These are phyloP conservation scores for Rafetus swinhoei DNA, from an alignment of 2,113 vertebrate genomes.

Conservation along the genomic window DNA sequence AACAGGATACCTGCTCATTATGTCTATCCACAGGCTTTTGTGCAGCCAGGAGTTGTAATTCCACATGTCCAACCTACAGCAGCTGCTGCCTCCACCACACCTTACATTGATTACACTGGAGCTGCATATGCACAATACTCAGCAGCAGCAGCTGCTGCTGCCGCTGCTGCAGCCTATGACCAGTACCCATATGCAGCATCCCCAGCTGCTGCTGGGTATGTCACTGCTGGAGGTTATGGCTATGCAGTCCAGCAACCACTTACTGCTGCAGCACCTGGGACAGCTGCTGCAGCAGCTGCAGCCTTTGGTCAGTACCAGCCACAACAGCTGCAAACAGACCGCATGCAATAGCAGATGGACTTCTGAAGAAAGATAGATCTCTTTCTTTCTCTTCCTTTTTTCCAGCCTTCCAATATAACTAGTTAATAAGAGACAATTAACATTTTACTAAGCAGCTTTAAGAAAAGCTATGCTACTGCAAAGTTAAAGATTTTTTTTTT, in stretches of 20 bases:
- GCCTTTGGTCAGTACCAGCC: constrained; percentile 97
- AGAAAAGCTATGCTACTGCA: constrained; percentile 69
- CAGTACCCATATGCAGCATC: constrained; percentile 96
- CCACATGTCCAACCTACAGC: constrained; percentile 91
- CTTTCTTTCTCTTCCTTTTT: constrained; percentile 62
- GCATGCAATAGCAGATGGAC: constrained; percentile 93
- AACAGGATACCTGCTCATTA: constrained; percentile 97
- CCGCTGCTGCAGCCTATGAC: constrained; percentile 88
- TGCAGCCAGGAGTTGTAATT: constrained; percentile 97
- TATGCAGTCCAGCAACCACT: constrained; percentile 95
- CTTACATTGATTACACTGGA: constrained; percentile 97
- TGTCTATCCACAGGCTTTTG: constrained; percentile 96
- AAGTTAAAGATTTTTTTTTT: constrained; percentile 58
- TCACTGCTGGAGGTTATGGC: constrained; percentile 91
- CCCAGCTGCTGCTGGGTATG: constrained; percentile 89
- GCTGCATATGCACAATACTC: constrained; percentile 96
- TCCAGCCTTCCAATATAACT: constrained; percentile 74
- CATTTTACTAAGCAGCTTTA: constrained; percentile 76
- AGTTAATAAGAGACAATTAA: constrained; percentile 68
- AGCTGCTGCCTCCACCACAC: constrained; percentile 87
- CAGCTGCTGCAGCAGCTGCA: constrained; percentile 87
- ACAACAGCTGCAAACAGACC: constrained; percentile 96
- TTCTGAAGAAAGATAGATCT: constrained; percentile 62
- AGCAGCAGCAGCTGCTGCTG: constrained; percentile 80
- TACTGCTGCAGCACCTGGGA: constrained; percentile 85